Percentiles rank a stretch among this genome's conserved stretches.
Evolutionary conservation across 1,140 invertebrate species (phyloP).

Genomic region (Drosophila pachea): DNA sequence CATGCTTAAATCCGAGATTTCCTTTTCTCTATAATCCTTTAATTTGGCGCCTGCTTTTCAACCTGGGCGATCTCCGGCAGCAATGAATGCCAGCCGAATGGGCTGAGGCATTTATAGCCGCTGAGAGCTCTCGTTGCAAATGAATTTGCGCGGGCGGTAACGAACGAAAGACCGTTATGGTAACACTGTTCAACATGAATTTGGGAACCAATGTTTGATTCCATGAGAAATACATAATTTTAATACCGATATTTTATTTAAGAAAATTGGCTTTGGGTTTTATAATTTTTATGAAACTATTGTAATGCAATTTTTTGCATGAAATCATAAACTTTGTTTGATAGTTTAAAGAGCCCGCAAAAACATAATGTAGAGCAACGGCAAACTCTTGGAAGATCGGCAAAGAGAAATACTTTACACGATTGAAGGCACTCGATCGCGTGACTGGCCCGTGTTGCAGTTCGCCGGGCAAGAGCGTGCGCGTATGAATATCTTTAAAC

Average conservation of each 20-base stretch:
- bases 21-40: not conserved
- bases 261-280: too few species aligned
- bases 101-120: conserved; percentile 26
- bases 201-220: not conserved
- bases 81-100: conserved; percentile 23
- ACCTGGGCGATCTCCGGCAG: conserved; percentile 13
- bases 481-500: too few species aligned
- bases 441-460: conserved; percentile 6
- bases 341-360: conserved; percentile 41
- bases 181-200: not conserved
- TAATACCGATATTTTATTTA: too few species aligned
- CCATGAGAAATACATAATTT: not conserved
- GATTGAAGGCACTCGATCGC: conserved; percentile 30
- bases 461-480: too few species aligned
- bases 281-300: not conserved
- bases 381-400: conserved; percentile 17
- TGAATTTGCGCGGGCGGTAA: not conserved
- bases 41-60: not conserved
- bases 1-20: conserved; percentile 13
- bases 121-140: not conserved
- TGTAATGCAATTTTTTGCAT: not conserved
- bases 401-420: conserved; percentile 28
- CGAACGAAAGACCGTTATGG: not conserved
- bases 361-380: conserved; percentile 14
- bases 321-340: not conserved